Conservation (phyloP, 2,113 vertebrate species). For the Oryzias woworae region DNA sequence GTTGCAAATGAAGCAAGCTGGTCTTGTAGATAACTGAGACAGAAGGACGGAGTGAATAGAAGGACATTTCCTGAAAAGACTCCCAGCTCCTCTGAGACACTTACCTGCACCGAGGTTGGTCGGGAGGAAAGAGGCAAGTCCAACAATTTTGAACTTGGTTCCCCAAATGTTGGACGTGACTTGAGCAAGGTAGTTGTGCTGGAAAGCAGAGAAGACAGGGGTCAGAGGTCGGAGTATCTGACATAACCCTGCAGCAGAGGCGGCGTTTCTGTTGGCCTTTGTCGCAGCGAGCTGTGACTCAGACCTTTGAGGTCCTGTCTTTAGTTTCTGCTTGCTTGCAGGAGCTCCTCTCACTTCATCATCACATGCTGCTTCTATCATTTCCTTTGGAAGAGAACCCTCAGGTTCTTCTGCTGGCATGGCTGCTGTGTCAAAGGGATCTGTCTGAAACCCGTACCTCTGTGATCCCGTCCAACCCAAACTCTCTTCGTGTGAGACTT, state of each 20-base stretch:
- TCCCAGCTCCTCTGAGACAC: background rate
- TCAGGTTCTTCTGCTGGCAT: too few species aligned
- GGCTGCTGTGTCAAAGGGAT: too few species aligned
- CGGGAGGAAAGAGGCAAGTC: slow-evolving; percentile 95
- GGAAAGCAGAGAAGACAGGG: slow-evolving; percentile 40
- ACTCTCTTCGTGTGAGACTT: slow-evolving; percentile 90
- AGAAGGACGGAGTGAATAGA: background rate
- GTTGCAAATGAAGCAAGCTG: slow-evolving; percentile 96
- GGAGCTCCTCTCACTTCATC: too few species aligned
- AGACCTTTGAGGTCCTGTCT: too few species aligned
- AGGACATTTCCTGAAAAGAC: background rate
- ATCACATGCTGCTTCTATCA: too few species aligned
- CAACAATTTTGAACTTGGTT: slow-evolving; percentile 99
- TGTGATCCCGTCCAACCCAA: slow-evolving; percentile 93
- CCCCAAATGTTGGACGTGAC: slow-evolving; percentile 99
- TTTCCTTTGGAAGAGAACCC: too few species aligned
- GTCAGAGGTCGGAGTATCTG: background rate
- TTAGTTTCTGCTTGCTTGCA: too few species aligned
- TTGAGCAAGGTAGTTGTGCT: slow-evolving; percentile 99
- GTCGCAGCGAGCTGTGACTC: too few species aligned
- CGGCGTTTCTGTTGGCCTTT: background rate
- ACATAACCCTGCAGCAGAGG: background rate
- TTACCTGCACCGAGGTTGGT: slow-evolving; percentile 98
- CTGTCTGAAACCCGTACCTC: slow-evolving; percentile 77
- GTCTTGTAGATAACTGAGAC: slow-evolving; percentile 97